Evolutionary conservation across 2,113 vertebrate genomes (phyloP), one percentile per base, ranked within the genome.

Genomic region (Castor canadensis): DNA sequence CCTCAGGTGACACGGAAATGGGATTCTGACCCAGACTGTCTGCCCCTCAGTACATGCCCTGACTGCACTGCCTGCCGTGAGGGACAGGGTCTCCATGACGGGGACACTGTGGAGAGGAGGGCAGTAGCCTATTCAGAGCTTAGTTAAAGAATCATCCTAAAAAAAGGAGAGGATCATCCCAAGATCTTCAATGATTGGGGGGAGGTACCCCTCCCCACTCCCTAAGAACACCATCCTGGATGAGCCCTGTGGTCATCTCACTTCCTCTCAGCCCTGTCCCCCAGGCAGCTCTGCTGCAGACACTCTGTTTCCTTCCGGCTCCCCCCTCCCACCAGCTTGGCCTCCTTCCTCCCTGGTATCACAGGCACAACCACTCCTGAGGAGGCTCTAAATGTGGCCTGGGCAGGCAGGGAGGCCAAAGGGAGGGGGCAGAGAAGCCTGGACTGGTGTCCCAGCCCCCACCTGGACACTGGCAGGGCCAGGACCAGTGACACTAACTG

Each of bases 361-460:
- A 8, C 91, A 56, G 92, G 77, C 95, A 96, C n/a, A 19, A 64
- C 79, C 3, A 90, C 93, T 97, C 95, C 90, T 77, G 58, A 80
- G 95, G 82, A 98, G 93, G 89, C 96, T 97, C 96, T 98, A 97
- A 97, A 97, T 97, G 96, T 73, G 94, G 95, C 97, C 97, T 6
- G 1, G 94, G 96, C 95, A 72, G 84, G 82, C 81, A 60, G 80
- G 69, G 94, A 97, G 96, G 96, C 96, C 95, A 58, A 49, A 93
- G 81, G 97, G 96, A 96, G 97, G 95, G 96, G 95, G 73, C 91
- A 89, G 96, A 96, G 96, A 94, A 93, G 97, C 95, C 96, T 49
- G 71, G 91, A 80, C 94, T 26, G 69, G 92, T 30, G 71, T 97
- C 97, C 97, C 97, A 97, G 95, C 97, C 97, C 96, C 97, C 96